These are phyloP conservation scores for Anhinga anhinga DNA, from an alignment of 2,113 vertebrate species.

Conservation along the genomic window DNA sequence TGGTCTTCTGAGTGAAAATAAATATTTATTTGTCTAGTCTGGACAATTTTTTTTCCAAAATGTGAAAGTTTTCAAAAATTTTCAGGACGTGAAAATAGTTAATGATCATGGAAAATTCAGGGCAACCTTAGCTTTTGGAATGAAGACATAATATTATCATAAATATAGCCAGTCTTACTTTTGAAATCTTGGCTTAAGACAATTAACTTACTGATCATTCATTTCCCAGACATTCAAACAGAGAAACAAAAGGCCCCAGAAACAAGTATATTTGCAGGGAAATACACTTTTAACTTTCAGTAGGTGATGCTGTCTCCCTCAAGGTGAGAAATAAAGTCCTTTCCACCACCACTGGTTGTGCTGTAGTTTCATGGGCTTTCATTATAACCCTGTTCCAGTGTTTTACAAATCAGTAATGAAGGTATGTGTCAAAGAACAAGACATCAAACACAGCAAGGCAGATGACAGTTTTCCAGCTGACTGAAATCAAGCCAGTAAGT, in stretches of 20 bases:
- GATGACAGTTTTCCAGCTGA: constrained; percentile 9
- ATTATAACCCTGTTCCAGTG: constrained; percentile 81
- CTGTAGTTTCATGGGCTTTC: constrained; percentile 70
- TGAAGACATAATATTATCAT: background rate
- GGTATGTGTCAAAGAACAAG: background rate
- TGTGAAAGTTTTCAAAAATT: background rate
- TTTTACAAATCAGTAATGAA: constrained; percentile 48
- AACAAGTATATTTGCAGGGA: background rate
- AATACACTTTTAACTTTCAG: constrained; percentile 66
- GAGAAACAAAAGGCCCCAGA: background rate
- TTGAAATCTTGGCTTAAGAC: background rate
- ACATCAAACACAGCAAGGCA: background rate
- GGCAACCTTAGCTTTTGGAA: background rate
- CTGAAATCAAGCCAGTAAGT: constrained; percentile 22
- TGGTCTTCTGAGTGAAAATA: background rate
- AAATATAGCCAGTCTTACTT: background rate
- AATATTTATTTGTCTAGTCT: background rate
- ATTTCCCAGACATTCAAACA: background rate
- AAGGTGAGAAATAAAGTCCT: constrained; percentile 57
- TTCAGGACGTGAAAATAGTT: background rate
- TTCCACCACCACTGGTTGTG: constrained; percentile 73
- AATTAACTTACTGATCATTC: background rate
- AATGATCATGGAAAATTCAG: background rate
- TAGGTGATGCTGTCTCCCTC: constrained; percentile 65
- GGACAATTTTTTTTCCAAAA: background rate